Conservation (phyloP, 2,888 invertebrate genomes). For the Arrhopalites spinosus region DNA sequence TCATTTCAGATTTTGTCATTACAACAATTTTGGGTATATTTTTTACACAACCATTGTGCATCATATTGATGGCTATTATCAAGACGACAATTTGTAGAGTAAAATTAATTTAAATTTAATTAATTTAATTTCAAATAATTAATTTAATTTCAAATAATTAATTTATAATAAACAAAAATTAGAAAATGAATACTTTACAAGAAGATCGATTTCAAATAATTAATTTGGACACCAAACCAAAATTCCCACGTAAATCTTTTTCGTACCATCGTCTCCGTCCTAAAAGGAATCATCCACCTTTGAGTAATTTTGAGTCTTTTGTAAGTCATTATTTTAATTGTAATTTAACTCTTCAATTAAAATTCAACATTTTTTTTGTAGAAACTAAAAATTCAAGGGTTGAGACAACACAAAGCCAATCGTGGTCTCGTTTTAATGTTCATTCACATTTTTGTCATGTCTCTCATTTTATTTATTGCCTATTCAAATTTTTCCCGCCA, state of each 20-base stretch:
- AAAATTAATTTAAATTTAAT: too few relatives aligned
- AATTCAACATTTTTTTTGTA: background rate
- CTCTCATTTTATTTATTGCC: background rate
- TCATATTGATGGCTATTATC: background rate
- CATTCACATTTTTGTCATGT: background rate
- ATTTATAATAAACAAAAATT: background rate
- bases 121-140: too few relatives aligned
- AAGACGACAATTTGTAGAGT: background rate
- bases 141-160: background rate
- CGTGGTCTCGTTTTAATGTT: background rate
- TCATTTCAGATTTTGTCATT: background rate
- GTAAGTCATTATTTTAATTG: background rate
- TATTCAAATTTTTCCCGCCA: conserved; percentile 22
- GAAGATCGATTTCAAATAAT: conserved; percentile 20
- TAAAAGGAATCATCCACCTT: conserved; percentile 13
- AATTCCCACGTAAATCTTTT: background rate
- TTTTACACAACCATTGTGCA: background rate
- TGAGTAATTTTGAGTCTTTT: background rate
- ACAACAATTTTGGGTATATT: background rate
- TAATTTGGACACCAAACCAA: background rate
- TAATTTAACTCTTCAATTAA: background rate
- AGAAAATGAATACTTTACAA: background rate
- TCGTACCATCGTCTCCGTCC: background rate
- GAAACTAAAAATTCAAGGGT: background rate
- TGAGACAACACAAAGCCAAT: background rate